Conservation (phyloP, 2,113 vertebrate genomes). For the Struthio camelus region DNA sequence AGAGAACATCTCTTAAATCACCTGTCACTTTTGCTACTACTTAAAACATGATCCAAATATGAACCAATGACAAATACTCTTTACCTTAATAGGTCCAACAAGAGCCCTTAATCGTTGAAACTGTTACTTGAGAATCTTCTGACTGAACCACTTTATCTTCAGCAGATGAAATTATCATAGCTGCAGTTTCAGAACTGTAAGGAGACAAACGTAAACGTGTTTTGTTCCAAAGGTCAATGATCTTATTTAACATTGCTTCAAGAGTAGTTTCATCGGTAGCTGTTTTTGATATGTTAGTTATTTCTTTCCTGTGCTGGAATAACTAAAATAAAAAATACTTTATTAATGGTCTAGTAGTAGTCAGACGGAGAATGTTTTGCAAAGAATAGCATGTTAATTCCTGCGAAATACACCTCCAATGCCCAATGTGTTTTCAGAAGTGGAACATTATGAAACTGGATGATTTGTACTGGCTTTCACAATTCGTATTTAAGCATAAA, state of each 20-base stretch:
- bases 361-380: background rate
- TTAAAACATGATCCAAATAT: background rate
- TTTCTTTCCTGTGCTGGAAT: slow-evolving; percentile 60
- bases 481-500: background rate
- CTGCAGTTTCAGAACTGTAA: slow-evolving; percentile 38
- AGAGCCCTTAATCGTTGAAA: slow-evolving; percentile 70
- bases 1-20: background rate
- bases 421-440: background rate
- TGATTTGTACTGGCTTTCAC: too few relatives aligned
- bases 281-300: slow-evolving; percentile 63
- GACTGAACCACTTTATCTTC: slow-evolving; percentile 67
- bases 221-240: slow-evolving; percentile 65
- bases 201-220: slow-evolving; percentile 65
- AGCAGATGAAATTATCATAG: slow-evolving; percentile 64
- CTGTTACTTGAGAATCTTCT: slow-evolving; percentile 71
- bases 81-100: slow-evolving; percentile 72
- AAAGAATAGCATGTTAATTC: background rate
- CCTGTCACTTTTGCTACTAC: background rate
- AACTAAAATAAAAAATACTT: slow-evolving; percentile 46
- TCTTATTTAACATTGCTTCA: slow-evolving; percentile 68
- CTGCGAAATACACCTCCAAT: background rate
- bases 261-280: slow-evolving; percentile 72
- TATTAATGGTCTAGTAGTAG: background rate
- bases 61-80: background rate
- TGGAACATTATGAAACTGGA: background rate